phyloP scores from a whole-genome alignment of 1,140 invertebrate genomes.

The Orchesella cincta region DNA sequence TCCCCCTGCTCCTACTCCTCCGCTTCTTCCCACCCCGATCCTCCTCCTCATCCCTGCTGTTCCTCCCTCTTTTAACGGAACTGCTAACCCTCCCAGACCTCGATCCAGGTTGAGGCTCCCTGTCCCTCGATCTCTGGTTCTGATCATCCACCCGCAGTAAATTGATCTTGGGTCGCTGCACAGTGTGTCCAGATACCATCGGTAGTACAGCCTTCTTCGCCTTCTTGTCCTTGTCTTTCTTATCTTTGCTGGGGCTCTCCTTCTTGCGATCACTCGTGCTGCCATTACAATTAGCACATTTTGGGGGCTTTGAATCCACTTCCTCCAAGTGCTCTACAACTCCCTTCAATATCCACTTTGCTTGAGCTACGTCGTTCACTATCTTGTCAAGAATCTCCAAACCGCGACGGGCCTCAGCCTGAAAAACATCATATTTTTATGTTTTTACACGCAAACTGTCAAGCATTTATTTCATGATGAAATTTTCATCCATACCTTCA shows the following conservation, averaged over 20 bases:
- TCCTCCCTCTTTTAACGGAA: background rate
- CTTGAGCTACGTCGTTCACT: background rate
- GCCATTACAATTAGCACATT: background rate
- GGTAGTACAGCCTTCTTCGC: slow-evolving; percentile 10
- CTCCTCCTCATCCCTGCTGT: background rate
- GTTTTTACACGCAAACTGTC: too few species aligned
- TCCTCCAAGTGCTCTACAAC: background rate
- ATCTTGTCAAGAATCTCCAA: slow-evolving; percentile 9
- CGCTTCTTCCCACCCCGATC: background rate
- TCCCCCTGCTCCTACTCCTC: background rate
- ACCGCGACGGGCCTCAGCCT: background rate
- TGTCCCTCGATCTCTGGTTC: background rate
- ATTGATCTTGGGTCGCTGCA: background rate
- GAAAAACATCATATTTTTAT: too few species aligned
- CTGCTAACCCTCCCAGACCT: background rate
- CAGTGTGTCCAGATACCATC: background rate
- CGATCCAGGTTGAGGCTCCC: background rate
- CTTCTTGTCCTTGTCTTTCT: background rate
- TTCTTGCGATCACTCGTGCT: too few species aligned
- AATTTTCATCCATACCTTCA: too few species aligned
- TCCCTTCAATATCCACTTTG: background rate
- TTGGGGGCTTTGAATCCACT: background rate
- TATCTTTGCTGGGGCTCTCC: background rate
- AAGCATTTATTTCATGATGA: too few species aligned
- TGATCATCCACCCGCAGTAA: background rate